A percentile compares a stretch with the other conserved stretches of the same genome.
These are phyloP conservation scores for Meliscaeva auricollis DNA, from an alignment of 2,888 invertebrate genomes.

Conservation along the genomic window DNA sequence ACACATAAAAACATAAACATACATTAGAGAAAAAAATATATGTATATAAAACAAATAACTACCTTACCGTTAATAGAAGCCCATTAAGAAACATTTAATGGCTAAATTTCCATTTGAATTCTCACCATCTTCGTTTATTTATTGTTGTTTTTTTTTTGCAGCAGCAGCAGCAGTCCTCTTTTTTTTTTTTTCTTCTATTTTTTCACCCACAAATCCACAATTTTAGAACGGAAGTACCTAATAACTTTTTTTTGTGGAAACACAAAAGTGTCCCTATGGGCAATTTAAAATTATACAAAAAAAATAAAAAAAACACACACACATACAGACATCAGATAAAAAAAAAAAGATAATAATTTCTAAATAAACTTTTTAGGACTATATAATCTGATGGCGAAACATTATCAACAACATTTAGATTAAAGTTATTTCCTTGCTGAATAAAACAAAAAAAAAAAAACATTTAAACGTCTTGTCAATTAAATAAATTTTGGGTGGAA, in stretches of 20 bases:
- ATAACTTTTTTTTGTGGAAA: constrained; percentile 29
- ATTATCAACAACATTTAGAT: constrained; percentile 20
- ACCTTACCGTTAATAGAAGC: constrained; percentile 38
- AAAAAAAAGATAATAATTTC: constrained; percentile 39
- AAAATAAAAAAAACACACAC: background rate
- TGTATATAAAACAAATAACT: constrained; percentile 27
- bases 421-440: background rate
- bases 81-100: constrained; percentile 59
- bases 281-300: constrained; percentile 32
- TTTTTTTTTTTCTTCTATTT: background rate
- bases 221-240: constrained; percentile 24
- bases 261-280: constrained; percentile 46
- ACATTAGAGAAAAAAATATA: background rate
- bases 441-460: background rate
- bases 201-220: constrained; percentile 39
- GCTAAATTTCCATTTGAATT: constrained; percentile 47
- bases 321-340: background rate
- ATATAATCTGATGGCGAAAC: constrained; percentile 6
- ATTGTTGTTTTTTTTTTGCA: background rate
- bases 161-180: no score
- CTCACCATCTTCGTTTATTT: background rate
- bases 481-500: constrained; percentile 12
- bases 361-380: constrained; percentile 42
- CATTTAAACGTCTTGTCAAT: constrained; percentile 11
- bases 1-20: background rate